Base-by-base conservation (phyloP, 2,888 invertebrate genomes). In the Synergus itoensis region DNA sequence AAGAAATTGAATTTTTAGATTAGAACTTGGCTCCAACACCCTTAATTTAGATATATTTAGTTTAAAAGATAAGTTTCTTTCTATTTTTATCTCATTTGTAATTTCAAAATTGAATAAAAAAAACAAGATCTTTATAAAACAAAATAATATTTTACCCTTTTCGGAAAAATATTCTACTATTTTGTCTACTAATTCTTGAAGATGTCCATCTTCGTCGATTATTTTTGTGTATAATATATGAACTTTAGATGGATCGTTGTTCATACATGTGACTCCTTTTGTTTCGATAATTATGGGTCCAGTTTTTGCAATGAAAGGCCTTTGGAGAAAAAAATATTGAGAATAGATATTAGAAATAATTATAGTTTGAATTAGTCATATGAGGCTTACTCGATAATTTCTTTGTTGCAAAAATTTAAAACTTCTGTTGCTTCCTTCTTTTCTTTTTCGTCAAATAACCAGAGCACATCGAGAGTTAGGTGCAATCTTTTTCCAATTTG, bases 171-270 rank as follows among this genome's bases (percentile, higher is more conserved):
- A 93, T 41, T 94, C 92, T 0, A 93, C 92, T 45, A 96, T 92
- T 76, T 93, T 92, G 91, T 97, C 94, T 0, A 94, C 94, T 65
- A 97, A 88, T 82, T 93, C 90, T 90, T 97, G 96, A 40, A 97
- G 90, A 43, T 90, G 89, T n/a, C 92, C 91, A 77, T 91, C 89
- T 28, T 89, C 88, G 63, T 92, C 85, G 28, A 89, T 81, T 9
- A 98, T 94, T 89, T 94, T 94, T 0, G 95, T 97, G 92, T 97
- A 99, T 1, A 99, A 92, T 28, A 99, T 95, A 89, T 95, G 93
- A 0, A 97, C 96, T 75, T 95, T 94, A 77, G 94, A 93, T 0
- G 98, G 97, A 92, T 99, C 98, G 92, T 99, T 98, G 86, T 97
- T 97, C 88, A 89, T 87, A 53, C 83, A 86, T 84, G 97, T 96